Evolutionary conservation across 1,140 invertebrate species (phyloP), one percentile per base, ranked within the genome.

Genomic region (Chironomus striatipennis): DNA sequence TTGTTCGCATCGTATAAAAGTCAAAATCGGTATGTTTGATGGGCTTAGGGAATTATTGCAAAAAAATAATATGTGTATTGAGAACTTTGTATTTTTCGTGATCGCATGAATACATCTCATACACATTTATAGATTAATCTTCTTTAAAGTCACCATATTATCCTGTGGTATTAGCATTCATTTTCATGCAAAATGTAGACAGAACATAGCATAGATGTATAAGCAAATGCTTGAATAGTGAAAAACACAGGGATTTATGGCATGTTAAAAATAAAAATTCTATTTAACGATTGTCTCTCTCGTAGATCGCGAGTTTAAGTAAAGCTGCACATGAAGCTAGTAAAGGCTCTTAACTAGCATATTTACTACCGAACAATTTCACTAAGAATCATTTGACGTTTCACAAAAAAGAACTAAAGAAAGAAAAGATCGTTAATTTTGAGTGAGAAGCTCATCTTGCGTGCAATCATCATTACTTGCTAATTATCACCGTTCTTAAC

Each of bases 91-190:
- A 15, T 57, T 57, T 57, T 57, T 57, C 47, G 47, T 57, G 47
- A 57, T 57, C 47, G 47, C 47, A 57, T 57, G 47, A 57, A 57
- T 57, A 57, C n/a, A 12, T 57, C 18, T 9, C 65, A 10, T 20
- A 70, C 65, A n/a, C 47, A 57, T 57, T 12, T 57, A 57, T 57
- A 70, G 65, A 70, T 70, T 70, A 70, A 70, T 70, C 65, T 70
- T 70, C 65, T 70, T 70, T 20, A 70, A 70, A 70, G 65, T 70
- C 65, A 70, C 65, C 47, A 57, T n/a, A 57, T 57, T 47, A 7
- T 47, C 47, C 12, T n/a, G 8, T 57, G 47, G 12, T n/a, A 57
- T 57, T 57, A 57, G 47, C 47, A 15, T 57, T 57, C 47, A 57
- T 57, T 57, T 57, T 57, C 47, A n/a, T 57, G 47, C 47, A 57